Base-by-base conservation (phyloP, 2,888 invertebrate genomes). In the Ryuthela nishihirai region DNA sequence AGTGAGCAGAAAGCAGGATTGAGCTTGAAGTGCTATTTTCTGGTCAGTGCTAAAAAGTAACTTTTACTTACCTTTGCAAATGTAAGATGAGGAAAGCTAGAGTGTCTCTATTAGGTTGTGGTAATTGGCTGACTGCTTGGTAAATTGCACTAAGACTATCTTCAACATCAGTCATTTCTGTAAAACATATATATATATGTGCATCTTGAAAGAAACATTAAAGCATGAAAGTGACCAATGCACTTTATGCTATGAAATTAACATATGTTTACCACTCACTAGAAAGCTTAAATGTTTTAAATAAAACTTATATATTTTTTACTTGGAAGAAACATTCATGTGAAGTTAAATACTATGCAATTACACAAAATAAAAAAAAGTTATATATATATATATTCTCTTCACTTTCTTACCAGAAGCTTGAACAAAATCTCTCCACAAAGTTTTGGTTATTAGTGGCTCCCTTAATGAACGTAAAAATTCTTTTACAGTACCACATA, bases 401-500 rank as follows among this genome's bases (percentile, higher is more conserved):
- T 29, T 9, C 12, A 29, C 29, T 9, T 12, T 29, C 20, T 50
- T 46, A 59, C 62, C 61, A 38, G 76, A 74, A 1, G 88, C 87
- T 5, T 79, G 74, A 59, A 85, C 83, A 75, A 94, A 92, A 72
- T 87, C 85, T 20, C 81, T 80, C 88, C 92, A 90, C 44, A 90
- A 80, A 15, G 82, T 80, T 42, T 80, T 81, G 0, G 93, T 90
- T 50, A 97, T 83, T 0, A 99, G 77, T 0, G 98, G 92, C 73
- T 99, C 98, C 49, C 85, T 84, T 21, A 99, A 78, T 0, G 84
- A 83, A 4, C 92, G 83, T 52, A 99, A 79, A 76, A 99, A 99
- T 75, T 92, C 89, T 78, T 98, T 99, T 40, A 99, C 80, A 61
- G 90, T 89, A 39, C 95, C 91, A 74, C 95, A 94, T 26, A 99